Percentiles rank a stretch among this genome's conserved stretches.
Evolutionary conservation across 2,888 invertebrate species (phyloP).

Genomic region (Diachrysia chrysitis): DNA sequence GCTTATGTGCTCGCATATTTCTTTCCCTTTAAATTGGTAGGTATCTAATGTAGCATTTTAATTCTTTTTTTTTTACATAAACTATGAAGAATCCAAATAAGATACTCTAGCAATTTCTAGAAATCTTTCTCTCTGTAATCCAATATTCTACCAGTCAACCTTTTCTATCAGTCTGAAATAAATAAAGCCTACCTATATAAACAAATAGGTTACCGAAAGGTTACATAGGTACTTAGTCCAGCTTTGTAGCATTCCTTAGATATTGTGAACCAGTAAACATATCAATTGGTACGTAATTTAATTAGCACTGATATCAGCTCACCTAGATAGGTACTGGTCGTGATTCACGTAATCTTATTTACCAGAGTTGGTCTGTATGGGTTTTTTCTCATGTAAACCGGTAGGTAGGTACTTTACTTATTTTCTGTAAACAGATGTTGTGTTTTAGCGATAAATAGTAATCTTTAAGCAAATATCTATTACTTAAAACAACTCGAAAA

Average conservation of each 20-base stretch:
- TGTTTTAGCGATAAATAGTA: background rate
- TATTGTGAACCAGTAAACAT: background rate
- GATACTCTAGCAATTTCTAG: no score
- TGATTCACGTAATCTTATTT: background rate
- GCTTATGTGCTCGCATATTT: no score
- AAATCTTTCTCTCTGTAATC: no score
- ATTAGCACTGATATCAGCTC: slow-evolving; percentile 4
- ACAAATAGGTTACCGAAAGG: background rate
- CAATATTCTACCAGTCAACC: background rate
- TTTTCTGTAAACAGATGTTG: background rate
- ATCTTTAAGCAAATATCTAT: no score
- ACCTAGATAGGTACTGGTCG: background rate
- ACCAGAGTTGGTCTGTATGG: background rate
- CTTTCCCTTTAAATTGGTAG: no score
- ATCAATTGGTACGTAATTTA: background rate
- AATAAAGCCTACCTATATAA: background rate
- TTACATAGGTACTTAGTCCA: background rate
- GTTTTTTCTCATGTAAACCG: background rate
- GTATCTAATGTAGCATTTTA: no score
- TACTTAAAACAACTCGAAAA: no score
- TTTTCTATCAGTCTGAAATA: no score
- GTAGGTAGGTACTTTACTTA: background rate
- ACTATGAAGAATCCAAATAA: no score
- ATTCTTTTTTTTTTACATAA: no score
- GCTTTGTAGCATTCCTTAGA: background rate